These are phyloP conservation scores for Andrena dorsata DNA, from an alignment of 2,888 invertebrate species.

Conservation along the genomic window DNA sequence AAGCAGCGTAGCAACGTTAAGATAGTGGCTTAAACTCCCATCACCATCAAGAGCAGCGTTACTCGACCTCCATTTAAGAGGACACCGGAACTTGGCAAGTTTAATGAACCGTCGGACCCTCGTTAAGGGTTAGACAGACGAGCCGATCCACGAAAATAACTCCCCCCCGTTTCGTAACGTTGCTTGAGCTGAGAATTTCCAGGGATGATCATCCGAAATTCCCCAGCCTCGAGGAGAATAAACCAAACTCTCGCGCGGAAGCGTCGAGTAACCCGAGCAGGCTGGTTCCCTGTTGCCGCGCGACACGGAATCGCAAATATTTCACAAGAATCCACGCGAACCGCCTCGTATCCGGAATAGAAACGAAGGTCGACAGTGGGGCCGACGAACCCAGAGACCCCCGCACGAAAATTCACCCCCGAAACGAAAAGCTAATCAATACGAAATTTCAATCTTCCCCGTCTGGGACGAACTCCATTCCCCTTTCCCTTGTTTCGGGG, in stretches of 20 bases:
- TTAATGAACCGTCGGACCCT: not conserved
- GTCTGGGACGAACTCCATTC: constrained; percentile 30
- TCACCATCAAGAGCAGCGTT: not conserved
- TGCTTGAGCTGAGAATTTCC: not conserved
- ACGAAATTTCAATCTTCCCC: constrained; percentile 73
- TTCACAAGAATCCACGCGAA: constrained; percentile 33
- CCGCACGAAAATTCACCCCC: constrained; percentile 58
- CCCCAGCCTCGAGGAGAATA: not conserved
- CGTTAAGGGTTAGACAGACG: not conserved
- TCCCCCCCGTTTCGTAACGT: not conserved
- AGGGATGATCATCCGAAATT: constrained; percentile 1
- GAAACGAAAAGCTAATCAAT: constrained; percentile 65
- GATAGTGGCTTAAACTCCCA: not conserved
- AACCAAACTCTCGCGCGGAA: not conserved
- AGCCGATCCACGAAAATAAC: not conserved
- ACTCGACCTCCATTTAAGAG: not conserved
- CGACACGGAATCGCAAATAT: constrained; percentile 52
- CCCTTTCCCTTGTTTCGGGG: constrained; percentile 23
- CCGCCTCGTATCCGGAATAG: constrained; percentile 15
- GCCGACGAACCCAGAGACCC: constrained; percentile 52
- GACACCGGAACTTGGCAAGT: not conserved
- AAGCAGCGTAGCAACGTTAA: too few relatives aligned
- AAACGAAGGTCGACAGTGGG: constrained; percentile 49
- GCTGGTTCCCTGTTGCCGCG: not conserved
- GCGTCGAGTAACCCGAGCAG: not conserved